These are phyloP conservation scores for Melanotaenia duboulayi DNA, from an alignment of 2,113 vertebrate species.

Conservation along the genomic window DNA sequence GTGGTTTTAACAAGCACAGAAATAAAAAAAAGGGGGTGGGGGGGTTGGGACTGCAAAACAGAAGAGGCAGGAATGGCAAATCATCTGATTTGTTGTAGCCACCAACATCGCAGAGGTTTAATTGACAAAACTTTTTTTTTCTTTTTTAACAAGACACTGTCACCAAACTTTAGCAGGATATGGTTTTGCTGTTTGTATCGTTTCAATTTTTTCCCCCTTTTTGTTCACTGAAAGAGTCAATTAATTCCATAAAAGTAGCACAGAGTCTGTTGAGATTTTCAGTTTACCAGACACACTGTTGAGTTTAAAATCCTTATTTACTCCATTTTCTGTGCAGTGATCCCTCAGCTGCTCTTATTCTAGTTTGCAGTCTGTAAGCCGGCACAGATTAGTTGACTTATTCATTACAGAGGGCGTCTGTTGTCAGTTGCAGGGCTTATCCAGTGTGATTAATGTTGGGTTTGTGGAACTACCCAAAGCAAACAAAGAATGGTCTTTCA, in stretches of 20 bases:
- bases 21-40: no score
- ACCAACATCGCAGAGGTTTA: conserved; percentile 22
- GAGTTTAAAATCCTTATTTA: conserved; percentile 69
- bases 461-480: conserved; percentile 64
- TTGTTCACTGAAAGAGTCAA: conserved; percentile 50
- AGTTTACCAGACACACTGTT: conserved; percentile 56
- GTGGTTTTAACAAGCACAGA: neutral
- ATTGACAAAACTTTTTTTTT: conserved; percentile 20
- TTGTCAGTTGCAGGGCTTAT: conserved; percentile 75
- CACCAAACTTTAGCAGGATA: conserved; percentile 34
- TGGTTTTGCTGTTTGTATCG: conserved; percentile 38
- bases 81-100: conserved; percentile 4
- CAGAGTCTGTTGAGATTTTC: conserved; percentile 55
- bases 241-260: conserved; percentile 62
- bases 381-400: conserved; percentile 76
- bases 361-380: conserved; percentile 65
- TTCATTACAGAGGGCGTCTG: conserved; percentile 75
- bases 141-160: conserved; percentile 19
- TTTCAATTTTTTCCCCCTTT: conserved; percentile 37
- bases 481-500: conserved; percentile 65
- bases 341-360: conserved; percentile 71
- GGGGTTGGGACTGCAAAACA: no score
- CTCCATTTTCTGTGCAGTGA: conserved; percentile 62
- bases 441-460: conserved; percentile 73
- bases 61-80: no score